Conservation (phyloP, 2,797 vertebrate genomes). For the Poeciliopsis infans region DNA sequence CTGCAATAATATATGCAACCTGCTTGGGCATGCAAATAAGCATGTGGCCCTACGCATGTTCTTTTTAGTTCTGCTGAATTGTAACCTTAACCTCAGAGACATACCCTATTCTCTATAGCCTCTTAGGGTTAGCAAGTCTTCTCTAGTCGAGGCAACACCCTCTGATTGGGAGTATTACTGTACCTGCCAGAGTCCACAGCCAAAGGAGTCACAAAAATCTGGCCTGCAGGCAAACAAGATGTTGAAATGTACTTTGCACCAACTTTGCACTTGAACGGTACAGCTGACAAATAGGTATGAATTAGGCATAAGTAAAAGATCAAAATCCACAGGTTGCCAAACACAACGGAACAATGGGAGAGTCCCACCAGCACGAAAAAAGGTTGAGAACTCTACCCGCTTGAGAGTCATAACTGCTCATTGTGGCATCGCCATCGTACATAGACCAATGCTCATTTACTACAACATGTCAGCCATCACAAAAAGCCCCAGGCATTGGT, state of each 20-base stretch:
- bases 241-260: not conserved
- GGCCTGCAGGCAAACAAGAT: not conserved
- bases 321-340: not conserved
- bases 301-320: not conserved
- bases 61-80: not conserved
- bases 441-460: slow-evolving; percentile 16
- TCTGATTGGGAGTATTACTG: not conserved
- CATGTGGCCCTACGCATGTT: not conserved
- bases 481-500: slow-evolving; percentile 20
- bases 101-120: not conserved
- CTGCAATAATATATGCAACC: not conserved
- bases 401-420: slow-evolving; percentile 17
- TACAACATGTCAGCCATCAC: slow-evolving; percentile 28
- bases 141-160: not conserved
- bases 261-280: not conserved
- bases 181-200: not conserved
- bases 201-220: not conserved
- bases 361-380: slow-evolving; percentile 7
- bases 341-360: not conserved
- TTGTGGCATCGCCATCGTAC: slow-evolving; percentile 30
- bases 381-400: slow-evolving; percentile 20
- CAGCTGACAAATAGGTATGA: not conserved
- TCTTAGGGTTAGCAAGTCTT: not conserved
- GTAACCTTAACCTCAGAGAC: not conserved
- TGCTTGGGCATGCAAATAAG: not conserved